Evolutionary conservation across 2,888 invertebrate genomes (phyloP), one percentile per base, ranked within the genome.

Genomic region (Nycteola revayana): DNA sequence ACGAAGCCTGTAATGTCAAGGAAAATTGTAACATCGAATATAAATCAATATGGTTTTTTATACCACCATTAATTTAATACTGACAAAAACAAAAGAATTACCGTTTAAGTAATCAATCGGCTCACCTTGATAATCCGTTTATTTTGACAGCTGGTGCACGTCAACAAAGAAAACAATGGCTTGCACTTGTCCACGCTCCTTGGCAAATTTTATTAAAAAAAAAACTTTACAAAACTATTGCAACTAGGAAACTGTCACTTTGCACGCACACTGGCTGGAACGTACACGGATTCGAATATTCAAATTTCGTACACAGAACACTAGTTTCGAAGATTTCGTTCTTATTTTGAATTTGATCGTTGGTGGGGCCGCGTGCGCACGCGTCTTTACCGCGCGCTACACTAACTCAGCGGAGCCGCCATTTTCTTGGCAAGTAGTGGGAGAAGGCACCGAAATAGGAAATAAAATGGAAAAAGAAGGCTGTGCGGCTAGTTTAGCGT

Each of bases 131-230:
- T 69, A 68, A 65, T 70, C 65, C 63, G 66, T 68, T 64, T 75
- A 75, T 81, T 85, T 81, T 82, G 77, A 84, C 84, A 85, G 81
- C 74, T 81, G 77, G 60, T 58, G 48, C 50, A 60, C 29, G 60
- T 75, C 69, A 79, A 79, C 77, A 75, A 74, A 68, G 71, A 67
- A 68, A 75, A 75, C 69, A 72, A 51, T 51, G 43, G 34, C 20
- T n/a, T 42, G 41, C 52, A 55, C 52, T 54, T 49, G 49, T 42
- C 28, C 38, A 49, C 36, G 25, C 11, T 11, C 10, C 29, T 17
- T 31, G 25, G 10, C 8, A 42, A 25, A n/a, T n/a, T n/a, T n/a
- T 23, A 0, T 10, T 18, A 17, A 1, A 9, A 24, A 31, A 28
- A 35, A 32, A 28, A 28, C 25, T 29, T 28, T 14, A 24, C 9